These are phyloP conservation scores for Encarsia formosa DNA, from an alignment of 2,888 invertebrate species.

Conservation along the genomic window DNA sequence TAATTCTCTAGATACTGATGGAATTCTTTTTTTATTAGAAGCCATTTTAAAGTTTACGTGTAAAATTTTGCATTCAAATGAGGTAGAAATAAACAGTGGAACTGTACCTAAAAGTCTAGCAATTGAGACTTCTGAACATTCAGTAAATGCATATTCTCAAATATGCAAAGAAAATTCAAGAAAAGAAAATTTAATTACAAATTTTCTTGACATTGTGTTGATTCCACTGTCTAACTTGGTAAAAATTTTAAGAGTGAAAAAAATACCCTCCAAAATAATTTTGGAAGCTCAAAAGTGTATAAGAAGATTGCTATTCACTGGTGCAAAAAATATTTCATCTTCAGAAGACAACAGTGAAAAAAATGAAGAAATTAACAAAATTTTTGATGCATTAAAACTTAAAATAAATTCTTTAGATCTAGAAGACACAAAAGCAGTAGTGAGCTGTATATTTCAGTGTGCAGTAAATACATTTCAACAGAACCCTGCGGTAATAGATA, in stretches of 20 bases:
- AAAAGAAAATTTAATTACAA: constrained; percentile 29
- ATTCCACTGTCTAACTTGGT: constrained; percentile 35
- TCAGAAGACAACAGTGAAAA: constrained; percentile 19
- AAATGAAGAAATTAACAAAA: constrained; percentile 22
- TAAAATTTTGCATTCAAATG: constrained; percentile 16
- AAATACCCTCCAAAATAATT: constrained; percentile 27
- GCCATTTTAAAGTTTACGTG: constrained; percentile 9
- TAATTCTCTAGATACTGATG: constrained; percentile 34
- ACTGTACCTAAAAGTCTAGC: constrained; percentile 1
- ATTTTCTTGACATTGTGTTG: constrained; percentile 37
- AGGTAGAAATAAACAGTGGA: not conserved
- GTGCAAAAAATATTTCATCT: constrained; percentile 24
- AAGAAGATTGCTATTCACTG: constrained; percentile 37
- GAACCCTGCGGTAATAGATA: constrained; percentile 32
- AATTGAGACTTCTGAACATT: constrained; percentile 21
- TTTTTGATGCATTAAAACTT: constrained; percentile 31
- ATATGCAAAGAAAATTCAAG: constrained; percentile 33
- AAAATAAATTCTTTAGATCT: constrained; percentile 18
- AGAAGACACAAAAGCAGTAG: constrained; percentile 28
- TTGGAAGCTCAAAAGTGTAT: constrained; percentile 37
- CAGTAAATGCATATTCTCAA: constrained; percentile 27
- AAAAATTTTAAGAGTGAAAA: constrained; percentile 13
- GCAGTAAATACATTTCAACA: constrained; percentile 33
- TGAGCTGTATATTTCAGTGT: constrained; percentile 34
- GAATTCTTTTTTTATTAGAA: constrained; percentile 30